Evolutionary conservation across 2,888 invertebrate genomes (phyloP).

Genomic region (Zhuqinia jingwanae): DNA sequence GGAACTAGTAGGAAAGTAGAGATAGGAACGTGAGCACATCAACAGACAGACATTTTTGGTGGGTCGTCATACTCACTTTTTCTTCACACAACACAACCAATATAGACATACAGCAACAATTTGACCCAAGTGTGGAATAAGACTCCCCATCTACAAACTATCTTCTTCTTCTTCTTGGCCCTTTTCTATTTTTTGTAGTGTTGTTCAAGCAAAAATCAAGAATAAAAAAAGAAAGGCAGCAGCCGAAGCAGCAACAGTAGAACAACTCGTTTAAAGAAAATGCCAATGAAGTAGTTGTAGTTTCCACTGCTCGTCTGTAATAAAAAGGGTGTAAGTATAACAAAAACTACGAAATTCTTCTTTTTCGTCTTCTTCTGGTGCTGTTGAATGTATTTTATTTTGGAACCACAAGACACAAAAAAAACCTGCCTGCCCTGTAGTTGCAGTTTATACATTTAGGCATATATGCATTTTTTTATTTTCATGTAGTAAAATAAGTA

Average conservation of each 20-base stretch:
- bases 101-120: constrained; percentile 33
- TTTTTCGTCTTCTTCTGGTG: too few species aligned
- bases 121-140: not conserved
- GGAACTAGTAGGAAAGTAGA: constrained; percentile 68
- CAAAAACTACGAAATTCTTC: too few species aligned
- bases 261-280: constrained; percentile 8
- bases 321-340: constrained; percentile 39
- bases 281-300: constrained; percentile 34
- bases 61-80: constrained; percentile 29
- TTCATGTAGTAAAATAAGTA: constrained; percentile 4
- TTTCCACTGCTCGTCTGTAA: constrained; percentile 6
- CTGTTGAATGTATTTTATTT: constrained; percentile 20
- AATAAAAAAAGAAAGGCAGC: constrained; percentile 4
- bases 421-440: not conserved
- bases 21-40: constrained; percentile 66
- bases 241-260: not conserved
- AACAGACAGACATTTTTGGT: constrained; percentile 13
- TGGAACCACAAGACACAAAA: constrained; percentile 14
- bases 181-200: not conserved
- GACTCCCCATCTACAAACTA: not conserved
- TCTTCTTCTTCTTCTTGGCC: not conserved
- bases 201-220: not conserved
- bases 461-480: constrained; percentile 32
- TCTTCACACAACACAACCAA: not conserved
- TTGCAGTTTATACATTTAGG: too few species aligned